Conservation (phyloP, 2,113 vertebrate genomes). For the Chaetops frenatus region DNA sequence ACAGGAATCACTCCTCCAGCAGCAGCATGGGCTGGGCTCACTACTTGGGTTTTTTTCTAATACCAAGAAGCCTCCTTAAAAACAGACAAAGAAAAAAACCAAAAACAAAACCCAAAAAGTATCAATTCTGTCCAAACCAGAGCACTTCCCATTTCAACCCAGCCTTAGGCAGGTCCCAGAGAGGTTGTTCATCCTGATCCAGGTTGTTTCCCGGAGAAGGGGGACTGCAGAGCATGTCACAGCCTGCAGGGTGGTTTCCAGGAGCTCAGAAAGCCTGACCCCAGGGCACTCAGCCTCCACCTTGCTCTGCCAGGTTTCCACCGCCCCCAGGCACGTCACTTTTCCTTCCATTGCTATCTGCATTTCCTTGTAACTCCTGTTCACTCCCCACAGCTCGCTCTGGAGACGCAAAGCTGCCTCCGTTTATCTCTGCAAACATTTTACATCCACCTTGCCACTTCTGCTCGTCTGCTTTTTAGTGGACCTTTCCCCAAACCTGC, state of each 20-base stretch:
- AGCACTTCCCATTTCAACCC: neutral
- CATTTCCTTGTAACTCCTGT: neutral
- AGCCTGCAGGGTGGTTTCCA: neutral
- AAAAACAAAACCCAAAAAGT: neutral
- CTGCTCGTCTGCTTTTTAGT: neutral
- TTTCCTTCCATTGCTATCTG: neutral
- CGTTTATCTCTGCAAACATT: neutral
- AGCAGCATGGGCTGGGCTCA: neutral
- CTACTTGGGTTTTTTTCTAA: fast-evolving
- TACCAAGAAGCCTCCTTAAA: neutral
- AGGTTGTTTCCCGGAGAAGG: neutral
- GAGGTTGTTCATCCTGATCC: neutral
- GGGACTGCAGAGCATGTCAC: neutral
- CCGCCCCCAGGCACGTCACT: fast-evolving
- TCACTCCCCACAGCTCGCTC: neutral
- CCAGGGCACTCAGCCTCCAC: neutral
- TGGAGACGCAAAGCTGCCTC: neutral
- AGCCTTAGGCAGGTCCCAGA: neutral
- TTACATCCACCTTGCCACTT: neutral
- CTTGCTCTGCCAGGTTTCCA: neutral
- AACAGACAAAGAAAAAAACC: too few relatives aligned
- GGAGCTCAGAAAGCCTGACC: neutral
- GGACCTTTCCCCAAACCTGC: neutral
- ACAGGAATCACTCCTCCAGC: neutral
- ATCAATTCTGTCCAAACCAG: neutral